Evolutionary conservation across 2,797 vertebrate species (phyloP).

Genomic region (Dromococcyx pavoninus): DNA sequence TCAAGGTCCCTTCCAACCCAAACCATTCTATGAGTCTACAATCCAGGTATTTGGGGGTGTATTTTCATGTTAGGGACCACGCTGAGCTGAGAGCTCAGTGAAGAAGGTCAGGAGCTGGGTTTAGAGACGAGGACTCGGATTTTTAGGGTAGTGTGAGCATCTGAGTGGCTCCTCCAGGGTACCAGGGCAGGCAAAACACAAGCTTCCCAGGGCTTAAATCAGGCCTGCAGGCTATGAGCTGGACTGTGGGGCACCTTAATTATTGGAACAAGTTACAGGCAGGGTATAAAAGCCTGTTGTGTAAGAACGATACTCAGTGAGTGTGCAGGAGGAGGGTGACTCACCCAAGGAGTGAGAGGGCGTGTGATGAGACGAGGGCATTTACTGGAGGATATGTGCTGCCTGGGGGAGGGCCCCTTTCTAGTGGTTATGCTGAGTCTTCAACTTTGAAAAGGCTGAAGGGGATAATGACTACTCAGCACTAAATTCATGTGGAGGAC

Average conservation of each 20-base stretch:
- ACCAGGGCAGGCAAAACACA: not conserved
- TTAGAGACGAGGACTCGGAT: not conserved
- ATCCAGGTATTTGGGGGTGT: not conserved
- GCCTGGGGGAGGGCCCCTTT: slow-evolving; percentile 29
- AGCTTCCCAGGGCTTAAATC: not conserved
- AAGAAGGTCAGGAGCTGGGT: not conserved
- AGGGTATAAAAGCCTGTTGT: not conserved
- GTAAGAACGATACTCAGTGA: not conserved
- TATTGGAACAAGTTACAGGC: not conserved
- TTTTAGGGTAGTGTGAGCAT: not conserved
- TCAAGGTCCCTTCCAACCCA: too few species aligned
- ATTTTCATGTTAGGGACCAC: not conserved
- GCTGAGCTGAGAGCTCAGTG: not conserved
- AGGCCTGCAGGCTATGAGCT: slow-evolving; percentile 49
- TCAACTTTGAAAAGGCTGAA: not conserved
- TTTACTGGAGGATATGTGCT: not conserved
- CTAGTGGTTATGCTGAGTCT: not conserved
- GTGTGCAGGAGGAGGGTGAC: not conserved
- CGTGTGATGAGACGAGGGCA: not conserved
- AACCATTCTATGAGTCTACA: too few species aligned
- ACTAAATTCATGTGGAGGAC: not conserved
- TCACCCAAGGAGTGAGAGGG: not conserved
- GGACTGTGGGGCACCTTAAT: not conserved
- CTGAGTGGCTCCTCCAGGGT: not conserved
- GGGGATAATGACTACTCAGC: slow-evolving; percentile 8